Evolutionary conservation across 2,888 invertebrate species (phyloP), one percentile per base, ranked within the genome.

Genomic region (Cephus runcator): DNA sequence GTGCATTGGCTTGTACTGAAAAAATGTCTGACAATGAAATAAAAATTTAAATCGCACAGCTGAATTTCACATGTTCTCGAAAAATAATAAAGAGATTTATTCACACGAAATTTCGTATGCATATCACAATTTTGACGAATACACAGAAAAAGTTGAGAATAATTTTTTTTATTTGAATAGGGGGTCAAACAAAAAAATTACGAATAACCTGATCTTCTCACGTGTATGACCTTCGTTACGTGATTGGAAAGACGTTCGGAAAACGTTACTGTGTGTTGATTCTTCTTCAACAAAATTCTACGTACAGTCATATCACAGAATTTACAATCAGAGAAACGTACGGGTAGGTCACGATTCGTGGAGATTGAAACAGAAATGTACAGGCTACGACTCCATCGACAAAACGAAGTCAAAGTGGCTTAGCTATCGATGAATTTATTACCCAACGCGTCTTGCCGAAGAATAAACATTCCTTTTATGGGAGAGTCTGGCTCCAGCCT

Each of bases 391-490:
- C 9, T 56, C 56, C 23, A 23, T 56, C 56, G 56, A 56, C 56
- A 23, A 56, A 56, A 6, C 23, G 1, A 23, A 23, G n/a, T 34
- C 34, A 35, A 73, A 35, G 34, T 73, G 15, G 36, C 35, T 73
- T 77, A 76, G 56, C 78, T 78, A 78, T 78, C 78, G 78, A 78
- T 78, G 78, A 78, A 78, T 78, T 78, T 78, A 78, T 78, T 78
- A 78, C 78, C 73, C 78, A 78, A 78, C 73, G 73, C 68, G 75
- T 76, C 31, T 76, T 78, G 68, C 36, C 78, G 78, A 78, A 78
- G 78, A 78, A 78, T 76, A 76, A 78, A 78, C 76, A 75, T 78
- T 78, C 76, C 76, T 68, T 78, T 73, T 78, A 78, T 78, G 78
- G 78, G 73, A 78, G n/a, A 69, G 36, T 73, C 69, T 73, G 78